These are phyloP conservation scores for Hyles euphorbiae DNA, from an alignment of 1,140 invertebrate species.

Conservation along the genomic window DNA sequence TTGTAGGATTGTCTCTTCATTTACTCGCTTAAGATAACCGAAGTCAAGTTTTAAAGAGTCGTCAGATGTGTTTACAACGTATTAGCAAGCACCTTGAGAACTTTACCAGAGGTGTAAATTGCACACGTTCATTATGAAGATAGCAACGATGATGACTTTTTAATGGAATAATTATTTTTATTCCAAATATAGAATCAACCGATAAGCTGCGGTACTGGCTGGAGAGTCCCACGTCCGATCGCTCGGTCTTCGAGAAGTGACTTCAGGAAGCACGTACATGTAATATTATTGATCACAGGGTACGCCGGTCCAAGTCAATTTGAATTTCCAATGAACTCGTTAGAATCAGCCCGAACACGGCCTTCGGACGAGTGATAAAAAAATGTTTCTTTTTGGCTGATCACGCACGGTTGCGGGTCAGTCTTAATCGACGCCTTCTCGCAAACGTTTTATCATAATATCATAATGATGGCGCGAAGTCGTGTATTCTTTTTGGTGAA, in stretches of 20 bases:
- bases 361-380: slow-evolving; percentile 54
- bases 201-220: slow-evolving; percentile 1
- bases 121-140: no score
- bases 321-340: slow-evolving; percentile 73
- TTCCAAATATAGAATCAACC: neutral
- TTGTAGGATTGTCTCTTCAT: slow-evolving; percentile 43
- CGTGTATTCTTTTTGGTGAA: no score
- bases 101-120: no score
- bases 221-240: slow-evolving; percentile 11
- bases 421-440: slow-evolving; percentile 43
- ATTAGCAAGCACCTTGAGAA: no score
- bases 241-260: slow-evolving; percentile 21
- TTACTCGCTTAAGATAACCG: slow-evolving; percentile 40
- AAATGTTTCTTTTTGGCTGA: slow-evolving; percentile 58
- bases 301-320: slow-evolving; percentile 59
- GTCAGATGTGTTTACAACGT: neutral
- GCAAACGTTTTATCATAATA: slow-evolving; percentile 14
- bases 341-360: slow-evolving; percentile 53
- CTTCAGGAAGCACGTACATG: slow-evolving; percentile 68
- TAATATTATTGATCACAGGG: slow-evolving; percentile 72
- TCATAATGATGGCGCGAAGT: no score
- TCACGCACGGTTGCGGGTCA: slow-evolving; percentile 43
- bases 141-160: no score
- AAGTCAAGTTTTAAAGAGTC: slow-evolving; percentile 14
- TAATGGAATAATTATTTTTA: neutral